Base-by-base conservation (phyloP, 2,797 vertebrate species). In the Lagocephalus sceleratus region DNA sequence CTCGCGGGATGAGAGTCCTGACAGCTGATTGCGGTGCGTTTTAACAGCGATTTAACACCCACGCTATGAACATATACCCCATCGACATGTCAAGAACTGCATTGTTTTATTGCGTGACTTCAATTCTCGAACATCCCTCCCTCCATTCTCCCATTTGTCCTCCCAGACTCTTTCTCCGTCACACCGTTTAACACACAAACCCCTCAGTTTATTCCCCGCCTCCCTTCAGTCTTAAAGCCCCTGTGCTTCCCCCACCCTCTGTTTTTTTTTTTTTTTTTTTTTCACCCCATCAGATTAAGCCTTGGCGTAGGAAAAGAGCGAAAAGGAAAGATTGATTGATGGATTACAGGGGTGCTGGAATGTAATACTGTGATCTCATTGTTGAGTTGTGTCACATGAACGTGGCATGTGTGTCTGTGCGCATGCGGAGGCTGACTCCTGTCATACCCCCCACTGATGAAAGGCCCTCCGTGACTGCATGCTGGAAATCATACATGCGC, bases 331-430 rank as follows among this genome's bases (percentile, higher is more conserved):
- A 86, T 86, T 87, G 85, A 58, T 9, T 19, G 54, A 62, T 78
- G 84, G 85, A 89, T 89, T 89, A 87, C 67, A 68, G 47, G 51
- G 41, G 56, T 66, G 73, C 54, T 14, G 79, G 75, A 83, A 85
- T 81, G 76, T 81, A 84, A 83, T 85, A 85, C 73, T 76, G 75
- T 85, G 85, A 88, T 89, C 83, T 88, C 74, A 82, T 87, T 87
- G 86, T 85, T 88, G 67, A 68, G 68, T 70, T 22, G 49, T 71
- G 66, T 74, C 74, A 71, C 59, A 76, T 75, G 63, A 73, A 71
- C 52, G 69, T 61, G 40, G 23, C 43, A 44, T 63, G 42, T 51
- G 46, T 23, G 35, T 12, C 57, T 20, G 43, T 20, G 51, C 40
- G 66, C 22, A 43, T 25, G 68, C 8, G 2, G 73, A 65, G 14